Percentiles rank a stretch among this genome's conserved stretches.
phyloP scores from a whole-genome alignment of 1,140 invertebrate genomes.

The Spodoptera litura region DNA sequence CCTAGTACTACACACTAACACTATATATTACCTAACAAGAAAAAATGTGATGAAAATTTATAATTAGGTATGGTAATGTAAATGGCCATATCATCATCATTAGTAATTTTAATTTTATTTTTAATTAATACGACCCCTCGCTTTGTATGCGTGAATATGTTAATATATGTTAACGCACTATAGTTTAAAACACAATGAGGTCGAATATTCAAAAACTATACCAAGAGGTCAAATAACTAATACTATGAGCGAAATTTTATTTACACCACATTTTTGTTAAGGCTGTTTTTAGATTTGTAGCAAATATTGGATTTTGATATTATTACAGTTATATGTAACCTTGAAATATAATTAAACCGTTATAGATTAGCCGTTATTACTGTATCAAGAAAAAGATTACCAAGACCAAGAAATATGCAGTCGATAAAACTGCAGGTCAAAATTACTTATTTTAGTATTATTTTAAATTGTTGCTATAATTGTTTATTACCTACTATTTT shows the following conservation, averaged over 20 bases:
- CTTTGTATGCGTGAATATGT: conserved; percentile 13
- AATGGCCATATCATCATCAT: background rate
- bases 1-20: too few species aligned
- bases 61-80: background rate
- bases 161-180: conserved; percentile 8
- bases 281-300: background rate
- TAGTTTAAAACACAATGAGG: background rate
- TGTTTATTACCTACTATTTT: too few species aligned
- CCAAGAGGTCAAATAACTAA: conserved; percentile 13
- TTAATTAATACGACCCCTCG: conserved; percentile 23
- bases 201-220: background rate
- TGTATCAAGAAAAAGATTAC: too few species aligned
- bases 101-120: conserved; percentile 26
- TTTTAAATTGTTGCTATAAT: too few species aligned
- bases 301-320: too few species aligned
- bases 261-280: background rate
- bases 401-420: too few species aligned
- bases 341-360: too few species aligned
- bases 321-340: too few species aligned
- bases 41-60: conserved; percentile 24
- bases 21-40: background rate
- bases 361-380: too few species aligned
- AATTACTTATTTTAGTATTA: too few species aligned
- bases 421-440: too few species aligned
- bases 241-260: background rate